phyloP scores from a whole-genome alignment of 1,140 invertebrate species.

The Papilio xuthus region DNA sequence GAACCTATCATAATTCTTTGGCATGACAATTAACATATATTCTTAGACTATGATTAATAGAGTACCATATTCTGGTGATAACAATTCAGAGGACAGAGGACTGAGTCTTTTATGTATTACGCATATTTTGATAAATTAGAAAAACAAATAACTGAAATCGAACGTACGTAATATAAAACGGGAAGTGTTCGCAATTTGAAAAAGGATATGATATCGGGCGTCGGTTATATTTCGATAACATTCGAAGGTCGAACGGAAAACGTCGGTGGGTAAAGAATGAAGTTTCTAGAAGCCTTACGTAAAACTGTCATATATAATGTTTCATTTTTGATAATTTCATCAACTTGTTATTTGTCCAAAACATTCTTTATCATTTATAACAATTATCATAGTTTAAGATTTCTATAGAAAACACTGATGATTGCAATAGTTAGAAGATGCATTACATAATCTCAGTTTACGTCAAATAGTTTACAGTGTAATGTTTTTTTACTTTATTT shows the following conservation, averaged over 20 bases:
- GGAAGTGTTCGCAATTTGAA: conserved; percentile 40
- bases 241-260: conserved; percentile 11
- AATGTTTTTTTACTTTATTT: neutral
- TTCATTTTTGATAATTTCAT: neutral
- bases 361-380: too few relatives aligned
- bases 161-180: conserved; percentile 39
- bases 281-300: conserved; percentile 17
- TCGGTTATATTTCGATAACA: conserved; percentile 13
- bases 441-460: neutral
- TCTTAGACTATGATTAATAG: neutral
- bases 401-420: neutral
- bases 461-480: neutral
- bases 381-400: neutral
- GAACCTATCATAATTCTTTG: too few relatives aligned
- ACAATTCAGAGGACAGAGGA: neutral
- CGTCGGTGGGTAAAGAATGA: neutral
- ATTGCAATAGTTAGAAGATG: too few relatives aligned
- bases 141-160: conserved; percentile 9
- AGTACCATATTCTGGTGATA: neutral
- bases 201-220: conserved; percentile 42
- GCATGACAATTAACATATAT: neutral
- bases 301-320: neutral
- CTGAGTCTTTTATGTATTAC: neutral
- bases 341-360: neutral
- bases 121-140: neutral